Evolutionary conservation across 2,888 invertebrate species (phyloP), one percentile per base, ranked within the genome.

Genomic region (Dryobota labecula): DNA sequence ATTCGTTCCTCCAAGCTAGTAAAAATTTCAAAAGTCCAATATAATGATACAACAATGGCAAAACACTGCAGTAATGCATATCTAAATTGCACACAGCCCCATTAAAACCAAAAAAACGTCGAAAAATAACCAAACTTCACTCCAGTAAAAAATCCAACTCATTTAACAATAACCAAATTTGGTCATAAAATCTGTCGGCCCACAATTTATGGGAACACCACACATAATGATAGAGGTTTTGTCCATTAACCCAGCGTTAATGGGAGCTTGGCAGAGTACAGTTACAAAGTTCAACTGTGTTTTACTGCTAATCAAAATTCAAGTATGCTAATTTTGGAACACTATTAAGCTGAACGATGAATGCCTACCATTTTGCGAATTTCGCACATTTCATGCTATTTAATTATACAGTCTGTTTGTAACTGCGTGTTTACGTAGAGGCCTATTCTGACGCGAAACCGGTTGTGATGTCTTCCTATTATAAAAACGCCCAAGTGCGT

Each of bases 241-340:
- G 91, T 90, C 90, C 92, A 93, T 94, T 94, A 94, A 92, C 91
- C 80, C 71, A 36, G 70, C 78, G 83, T 91, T 92, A 94, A 94
- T 92, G 89, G 88, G 76, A 80, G 83, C 79, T 86, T 81, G 88
- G 90, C 89, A 90, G 85, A 87, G 85, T 83, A 83, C 85, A 81
- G 86, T 88, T 85, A 84, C 89, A 88, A 90, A 91, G 86, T 90
- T 89, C 69, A 84, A 83, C 90, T 91, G 90, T 90, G 90, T 93
- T 93, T 92, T 91, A 93, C 89, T 90, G 92, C 92, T 94, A 92
- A 94, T 94, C 93, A 94, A 94, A 94, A 94, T 94, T 94, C 94
- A 93, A 92, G 91, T 94, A 94, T 94, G 94, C 89, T 94, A 94
- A 94, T 94, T 90, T 89, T 88, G 88, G 89, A 91, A 90, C 90